Conservation (phyloP, 2,797 vertebrate genomes). For the Nothura maculosa region DNA sequence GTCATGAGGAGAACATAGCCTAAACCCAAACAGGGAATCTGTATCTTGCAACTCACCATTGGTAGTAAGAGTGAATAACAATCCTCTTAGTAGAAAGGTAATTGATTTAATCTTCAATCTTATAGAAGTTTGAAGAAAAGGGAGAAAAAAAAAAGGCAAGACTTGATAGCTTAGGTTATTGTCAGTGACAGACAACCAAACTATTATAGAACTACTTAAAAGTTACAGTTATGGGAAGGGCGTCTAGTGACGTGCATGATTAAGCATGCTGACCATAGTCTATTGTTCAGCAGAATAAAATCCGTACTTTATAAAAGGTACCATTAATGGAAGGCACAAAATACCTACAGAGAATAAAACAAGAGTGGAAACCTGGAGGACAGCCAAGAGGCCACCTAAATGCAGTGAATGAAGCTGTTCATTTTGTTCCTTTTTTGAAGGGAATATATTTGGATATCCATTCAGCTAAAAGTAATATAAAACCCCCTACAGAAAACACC, state of each 20-base stretch:
- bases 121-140: not conserved
- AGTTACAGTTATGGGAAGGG: not conserved
- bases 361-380: not conserved
- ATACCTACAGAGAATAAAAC: not conserved
- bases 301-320: not conserved
- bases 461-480: not conserved
- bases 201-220: not conserved
- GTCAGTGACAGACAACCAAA: not conserved
- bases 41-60: not conserved
- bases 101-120: not conserved
- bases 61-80: not conserved
- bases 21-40: not conserved
- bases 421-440: not conserved
- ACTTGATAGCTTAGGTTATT: not conserved
- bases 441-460: not conserved
- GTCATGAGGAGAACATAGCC: not conserved
- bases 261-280: not conserved
- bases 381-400: not conserved
- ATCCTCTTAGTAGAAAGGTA: not conserved
- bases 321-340: not conserved
- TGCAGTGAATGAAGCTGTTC: rapidly evolving
- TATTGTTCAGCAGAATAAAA: not conserved
- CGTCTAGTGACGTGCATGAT: not conserved
- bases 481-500: not conserved
- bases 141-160: not conserved